Evolutionary conservation across 2,113 vertebrate genomes (phyloP), one percentile per base, ranked within the genome.

Genomic region (Tichodroma muraria): DNA sequence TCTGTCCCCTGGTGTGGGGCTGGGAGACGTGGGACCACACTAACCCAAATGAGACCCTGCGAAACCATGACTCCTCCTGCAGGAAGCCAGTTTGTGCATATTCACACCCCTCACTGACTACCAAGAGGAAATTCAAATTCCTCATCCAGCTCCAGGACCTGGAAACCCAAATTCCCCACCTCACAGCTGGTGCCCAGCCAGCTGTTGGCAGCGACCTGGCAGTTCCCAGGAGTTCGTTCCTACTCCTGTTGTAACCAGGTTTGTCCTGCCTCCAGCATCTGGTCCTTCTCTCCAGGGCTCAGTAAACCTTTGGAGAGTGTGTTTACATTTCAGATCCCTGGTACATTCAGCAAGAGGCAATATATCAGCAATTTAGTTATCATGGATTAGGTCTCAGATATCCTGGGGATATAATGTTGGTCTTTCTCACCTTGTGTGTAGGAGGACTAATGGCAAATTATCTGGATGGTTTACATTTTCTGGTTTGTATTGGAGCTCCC

Each of bases 401-500:
- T 93, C 93, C 82, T 1, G 2, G 80, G 89, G 94, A 89, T 94
- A 83, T 83, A 88, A 93, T 14, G 78, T 94, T 85, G 91, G 79
- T 95, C 82, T 93, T 89, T 90, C 93, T 95, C 93, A 95, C 95
- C 95, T 96, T 88, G 85, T 78, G 82, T 78, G 95, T 60, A 90
- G 95, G 95, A 89, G 95, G 91, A 84, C 91, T 96, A 95, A 96
- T 95, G 91, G 96, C 86, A 90, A 96, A 96, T 96, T 92, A 94
- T 97, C 93, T 37, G 87, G 85, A 97, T 95, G 92, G 97, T 97
- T 98, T 98, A 97, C 96, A 97, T 97, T 97, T 96, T 91, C 54
- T 96, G 87, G 95, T 89, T 95, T 88, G 96, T 82, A 95, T 96
- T 90, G 71, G 80, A 90, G 93, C 93, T 94, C 84, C 50, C 53